phyloP scores from a whole-genome alignment of 2,888 invertebrate species.

The Melanophora roralis region DNA sequence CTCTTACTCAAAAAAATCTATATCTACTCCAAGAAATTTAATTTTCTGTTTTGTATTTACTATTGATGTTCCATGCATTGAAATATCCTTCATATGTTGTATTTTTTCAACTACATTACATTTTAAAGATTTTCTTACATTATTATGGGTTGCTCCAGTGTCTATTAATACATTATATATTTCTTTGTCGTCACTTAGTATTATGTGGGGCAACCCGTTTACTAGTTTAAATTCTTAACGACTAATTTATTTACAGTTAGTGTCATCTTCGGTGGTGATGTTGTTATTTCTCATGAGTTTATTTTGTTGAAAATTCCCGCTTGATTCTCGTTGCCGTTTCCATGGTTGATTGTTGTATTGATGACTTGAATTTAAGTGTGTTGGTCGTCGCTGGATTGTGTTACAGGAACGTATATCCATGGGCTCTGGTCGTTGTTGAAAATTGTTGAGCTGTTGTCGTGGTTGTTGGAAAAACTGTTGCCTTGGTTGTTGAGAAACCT shows the following conservation, averaged over 20 bases:
- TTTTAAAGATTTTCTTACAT: constrained; percentile 13
- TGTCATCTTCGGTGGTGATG: background rate
- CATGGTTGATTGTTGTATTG: background rate
- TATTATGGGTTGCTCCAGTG: constrained; percentile 23
- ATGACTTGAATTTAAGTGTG: background rate
- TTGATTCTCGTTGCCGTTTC: background rate
- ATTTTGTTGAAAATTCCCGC: background rate
- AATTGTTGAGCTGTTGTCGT: background rate
- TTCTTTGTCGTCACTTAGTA: background rate
- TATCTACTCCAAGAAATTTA: constrained; percentile 4
- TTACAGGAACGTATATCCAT: background rate
- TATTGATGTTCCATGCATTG: constrained; percentile 5
- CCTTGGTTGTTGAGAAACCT: no score
- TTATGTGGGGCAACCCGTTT: constrained; percentile 9
- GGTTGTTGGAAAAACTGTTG: background rate
- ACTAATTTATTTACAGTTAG: background rate
- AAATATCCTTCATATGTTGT: constrained; percentile 3
- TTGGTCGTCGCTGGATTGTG: background rate
- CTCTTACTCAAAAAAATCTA: constrained; percentile 9
- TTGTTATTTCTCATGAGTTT: background rate
- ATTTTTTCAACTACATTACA: background rate
- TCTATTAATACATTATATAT: constrained; percentile 23
- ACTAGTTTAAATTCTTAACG: constrained; percentile 9
- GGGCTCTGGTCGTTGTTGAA: background rate
- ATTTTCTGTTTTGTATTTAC: constrained; percentile 11